Evolutionary conservation across 1,140 invertebrate species (phyloP), one percentile per base, ranked within the genome.

Genomic region (Hyposmocoma kahamanoa): DNA sequence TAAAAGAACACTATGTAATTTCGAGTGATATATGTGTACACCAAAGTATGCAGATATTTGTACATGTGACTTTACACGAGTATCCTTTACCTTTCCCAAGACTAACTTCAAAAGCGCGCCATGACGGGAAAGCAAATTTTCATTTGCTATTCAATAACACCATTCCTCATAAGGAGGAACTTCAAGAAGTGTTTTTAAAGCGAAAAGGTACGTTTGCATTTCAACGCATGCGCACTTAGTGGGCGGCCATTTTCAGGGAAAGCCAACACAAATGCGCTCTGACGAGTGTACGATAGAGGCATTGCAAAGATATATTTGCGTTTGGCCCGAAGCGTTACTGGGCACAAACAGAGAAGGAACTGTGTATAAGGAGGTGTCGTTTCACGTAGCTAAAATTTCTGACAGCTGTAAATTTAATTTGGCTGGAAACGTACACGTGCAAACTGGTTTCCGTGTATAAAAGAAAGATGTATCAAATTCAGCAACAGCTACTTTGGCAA

Each of bases 31-130:
- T 28, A 6, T 6, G 5, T 6, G 6, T 28, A 28, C 24, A 28
- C 11, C 24, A 28, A 11, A 6, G 5, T 6, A 28, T 28, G 6
- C 11, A 28, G 5, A 28, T 11, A 28, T 11, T 6, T 28, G 24
- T 28, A 28, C 11, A 6, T 28, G 11, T 28, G 6, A 28, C 24
- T 6, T 11, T 11, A 10, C 15, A 36, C 41, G 52, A 68, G 65
- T 58, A 55, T 65, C 67, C 62, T 69, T 69, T 67, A 66, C 62
- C 62, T 66, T 66, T 47, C 62, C 51, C 62, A 66, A 66, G 58
- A 42, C 47, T 42, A 61, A 65, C 59, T 66, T 62, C 59, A 70
- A 70, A 66, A 70, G 60, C 60, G 53, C 59, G 60, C 63, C 50
- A 43, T 42, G 41, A n/a, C n/a, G n/a, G n/a, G n/a, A n/a, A n/a